A percentile compares a stretch with the other conserved stretches of the same genome.
These are phyloP conservation scores for Myocastor coypus DNA, from an alignment of 2,113 vertebrate species.

Conservation along the genomic window DNA sequence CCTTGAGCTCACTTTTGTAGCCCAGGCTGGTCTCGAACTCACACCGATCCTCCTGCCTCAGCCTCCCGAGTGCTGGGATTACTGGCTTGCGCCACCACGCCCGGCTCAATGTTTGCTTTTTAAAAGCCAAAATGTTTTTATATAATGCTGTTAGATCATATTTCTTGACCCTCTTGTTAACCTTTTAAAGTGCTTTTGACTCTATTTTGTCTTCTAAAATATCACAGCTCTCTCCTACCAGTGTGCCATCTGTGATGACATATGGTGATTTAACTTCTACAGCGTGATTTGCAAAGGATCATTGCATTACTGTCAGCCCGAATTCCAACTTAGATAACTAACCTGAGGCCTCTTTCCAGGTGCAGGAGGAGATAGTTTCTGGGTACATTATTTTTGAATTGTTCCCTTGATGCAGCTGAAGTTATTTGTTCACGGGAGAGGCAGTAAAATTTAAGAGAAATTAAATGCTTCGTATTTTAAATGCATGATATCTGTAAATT, in stretches of 20 bases:
- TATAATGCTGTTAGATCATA: constrained; percentile 53
- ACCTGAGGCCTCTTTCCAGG: constrained; percentile 17
- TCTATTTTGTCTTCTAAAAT: constrained; percentile 75
- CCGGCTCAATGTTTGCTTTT: not conserved
- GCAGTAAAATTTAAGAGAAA: not conserved
- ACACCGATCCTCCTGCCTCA: too few relatives aligned
- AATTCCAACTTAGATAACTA: constrained; percentile 48
- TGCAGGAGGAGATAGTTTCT: not conserved
- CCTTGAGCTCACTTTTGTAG: too few relatives aligned
- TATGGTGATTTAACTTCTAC: constrained; percentile 67
- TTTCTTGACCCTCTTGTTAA: constrained; percentile 65
- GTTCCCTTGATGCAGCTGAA: not conserved
- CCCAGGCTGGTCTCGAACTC: too few relatives aligned
- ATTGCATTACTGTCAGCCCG: constrained; percentile 53
- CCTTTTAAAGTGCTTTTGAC: constrained; percentile 71
- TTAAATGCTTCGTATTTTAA: not conserved
- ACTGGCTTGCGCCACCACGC: too few relatives aligned
- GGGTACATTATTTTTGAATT: not conserved
- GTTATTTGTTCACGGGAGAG: not conserved
- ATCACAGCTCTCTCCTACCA: constrained; percentile 56
- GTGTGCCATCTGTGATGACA: constrained; percentile 73
- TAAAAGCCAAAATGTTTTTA: constrained; percentile 43
- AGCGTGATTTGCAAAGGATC: constrained; percentile 69
- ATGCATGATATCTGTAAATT: not conserved
- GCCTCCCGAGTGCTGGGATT: too few relatives aligned